A percentile compares a stretch with the other conserved stretches of the same genome.
Conservation (phyloP, 2,888 invertebrate species). For the Scaptomyza cyrtandrae region DNA sequence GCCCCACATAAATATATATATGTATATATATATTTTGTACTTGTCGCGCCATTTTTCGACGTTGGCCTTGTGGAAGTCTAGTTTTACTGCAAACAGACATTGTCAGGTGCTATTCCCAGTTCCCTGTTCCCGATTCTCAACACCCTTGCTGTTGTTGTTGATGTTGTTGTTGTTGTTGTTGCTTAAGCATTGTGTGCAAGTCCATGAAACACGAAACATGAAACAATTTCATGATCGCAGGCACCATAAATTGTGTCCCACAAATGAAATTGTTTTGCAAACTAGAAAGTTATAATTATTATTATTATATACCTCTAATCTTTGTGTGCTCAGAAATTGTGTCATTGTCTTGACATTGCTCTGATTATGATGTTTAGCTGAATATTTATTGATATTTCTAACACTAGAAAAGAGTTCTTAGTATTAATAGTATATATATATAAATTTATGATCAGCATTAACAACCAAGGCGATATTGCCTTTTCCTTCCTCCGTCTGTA, state of each 20-base stretch:
- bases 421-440: too few species aligned
- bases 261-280: slow-evolving; percentile 47
- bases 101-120: slow-evolving; percentile 33
- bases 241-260: slow-evolving; percentile 64
- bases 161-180: slow-evolving; percentile 13
- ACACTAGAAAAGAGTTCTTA: too few species aligned
- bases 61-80: neutral
- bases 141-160: slow-evolving; percentile 19
- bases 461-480: too few species aligned
- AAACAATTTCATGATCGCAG: slow-evolving; percentile 37
- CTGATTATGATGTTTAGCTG: too few species aligned
- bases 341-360: neutral
- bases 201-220: slow-evolving; percentile 37
- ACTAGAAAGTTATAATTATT: slow-evolving; percentile 45
- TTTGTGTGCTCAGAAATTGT: slow-evolving; percentile 1
- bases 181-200: slow-evolving; percentile 51
- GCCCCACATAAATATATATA: slow-evolving; percentile 17
- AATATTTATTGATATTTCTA: too few species aligned
- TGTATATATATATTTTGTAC: neutral
- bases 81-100: neutral
- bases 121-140: slow-evolving; percentile 1
- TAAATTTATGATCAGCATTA: too few species aligned
- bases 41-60: slow-evolving; percentile 3
- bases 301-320: neutral
- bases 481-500: too few species aligned